phyloP scores from a whole-genome alignment of 2,797 vertebrate species.

The Dicrostonyx torquatus region DNA sequence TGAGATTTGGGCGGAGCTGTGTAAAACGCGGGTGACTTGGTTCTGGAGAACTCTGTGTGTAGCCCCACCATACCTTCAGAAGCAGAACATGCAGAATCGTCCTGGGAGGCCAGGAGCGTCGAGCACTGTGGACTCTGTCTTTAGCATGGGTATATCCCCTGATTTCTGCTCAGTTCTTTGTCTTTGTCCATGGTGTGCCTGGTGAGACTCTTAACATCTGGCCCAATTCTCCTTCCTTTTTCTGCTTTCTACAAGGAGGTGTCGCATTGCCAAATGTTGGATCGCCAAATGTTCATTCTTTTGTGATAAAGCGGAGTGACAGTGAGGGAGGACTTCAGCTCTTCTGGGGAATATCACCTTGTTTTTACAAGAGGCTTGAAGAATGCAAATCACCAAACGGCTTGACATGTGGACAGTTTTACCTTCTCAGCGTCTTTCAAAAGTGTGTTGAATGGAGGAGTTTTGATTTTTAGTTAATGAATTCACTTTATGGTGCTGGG shows the following conservation, averaged over 20 bases:
- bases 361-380: not conserved
- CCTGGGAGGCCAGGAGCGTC: not conserved
- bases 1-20: not conserved
- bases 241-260: not conserved
- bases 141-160: not conserved
- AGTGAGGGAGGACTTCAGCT: not conserved
- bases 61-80: not conserved
- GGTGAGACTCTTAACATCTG: not conserved
- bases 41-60: not conserved
- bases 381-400: not conserved
- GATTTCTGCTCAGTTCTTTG: not conserved
- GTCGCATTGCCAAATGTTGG: not conserved
- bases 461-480: not conserved
- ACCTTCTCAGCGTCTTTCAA: not conserved
- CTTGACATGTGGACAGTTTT: not conserved
- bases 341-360: not conserved
- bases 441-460: not conserved
- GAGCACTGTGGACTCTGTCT: not conserved
- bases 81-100: not conserved
- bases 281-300: not conserved
- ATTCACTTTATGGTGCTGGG: not conserved
- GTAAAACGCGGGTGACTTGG: not conserved
- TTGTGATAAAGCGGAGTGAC: not conserved
- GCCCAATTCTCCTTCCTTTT: constrained; percentile 1
- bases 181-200: not conserved